Percentiles rank a stretch among this genome's conserved stretches.
phyloP scores from a whole-genome alignment of 37 sponge, comb jelly and placozoan genomes.

The Spongilla lacustris region DNA sequence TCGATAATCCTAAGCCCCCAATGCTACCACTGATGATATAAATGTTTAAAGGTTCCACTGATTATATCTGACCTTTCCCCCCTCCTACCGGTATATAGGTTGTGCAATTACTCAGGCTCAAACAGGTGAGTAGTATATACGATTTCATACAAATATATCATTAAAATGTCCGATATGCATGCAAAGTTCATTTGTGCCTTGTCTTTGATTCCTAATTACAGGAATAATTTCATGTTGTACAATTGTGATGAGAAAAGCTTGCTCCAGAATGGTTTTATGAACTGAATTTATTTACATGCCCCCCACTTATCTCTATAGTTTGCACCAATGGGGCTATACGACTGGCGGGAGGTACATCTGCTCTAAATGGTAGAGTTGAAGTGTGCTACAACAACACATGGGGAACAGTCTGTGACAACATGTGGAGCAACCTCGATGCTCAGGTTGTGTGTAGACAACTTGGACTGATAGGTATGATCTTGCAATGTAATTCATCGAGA shows the following conservation, averaged over 20 bases:
- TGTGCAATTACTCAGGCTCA: too few relatives aligned
- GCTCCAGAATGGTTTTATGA: neutral
- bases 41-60: too few relatives aligned
- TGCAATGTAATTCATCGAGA: too few relatives aligned
- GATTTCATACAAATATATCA: too few relatives aligned
- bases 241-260: neutral
- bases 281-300: neutral
- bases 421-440: conserved; percentile 15
- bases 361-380: conserved; percentile 25
- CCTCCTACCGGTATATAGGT: too few relatives aligned
- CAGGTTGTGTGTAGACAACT: conserved; percentile 38
- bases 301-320: neutral
- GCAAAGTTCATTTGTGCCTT: too few relatives aligned
- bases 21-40: too few relatives aligned
- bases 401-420: conserved; percentile 41
- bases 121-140: too few relatives aligned
- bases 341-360: conserved; percentile 10
- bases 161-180: too few relatives aligned
- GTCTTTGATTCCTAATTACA: too few relatives aligned
- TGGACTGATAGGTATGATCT: neutral
- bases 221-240: neutral
- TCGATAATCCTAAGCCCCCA: too few relatives aligned
- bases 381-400: conserved; percentile 17
- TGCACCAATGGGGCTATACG: neutral
- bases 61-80: too few relatives aligned